Evolutionary conservation across 2,113 vertebrate species (phyloP), one percentile per base, ranked within the genome.

Genomic region (Xenopus laevis): DNA sequence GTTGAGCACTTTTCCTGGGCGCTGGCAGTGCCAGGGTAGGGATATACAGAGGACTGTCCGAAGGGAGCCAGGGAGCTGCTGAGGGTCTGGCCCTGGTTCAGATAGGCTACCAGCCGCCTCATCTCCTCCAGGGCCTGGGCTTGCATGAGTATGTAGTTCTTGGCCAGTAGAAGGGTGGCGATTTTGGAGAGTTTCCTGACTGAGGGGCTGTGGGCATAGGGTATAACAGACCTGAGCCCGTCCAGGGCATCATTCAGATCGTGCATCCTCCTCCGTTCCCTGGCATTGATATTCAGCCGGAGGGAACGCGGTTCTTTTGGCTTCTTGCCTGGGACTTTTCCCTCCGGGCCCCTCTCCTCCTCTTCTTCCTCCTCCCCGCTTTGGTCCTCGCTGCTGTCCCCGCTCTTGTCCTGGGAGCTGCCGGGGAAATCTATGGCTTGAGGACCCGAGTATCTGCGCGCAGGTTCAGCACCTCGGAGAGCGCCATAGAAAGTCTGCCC

Each of bases 61-160:
- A 27, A 27, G 59, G 95, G 94, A 71, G 93, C 87, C 83, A 96
- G 84, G 30, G 91, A 27, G 23, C 23, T 27, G 23, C 23, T 27
- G 23, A 27, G 89, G 78, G 93, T 27, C 23, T 27, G 95, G 84
- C 96, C 94, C 79, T 96, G 96, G 92, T 97, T 95, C 78, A 98
- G 92, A 79, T 93, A 98, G 13, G 94, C 94, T 85, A 97, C 95
- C 79, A 98, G 87, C 80, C 96, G 89, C 86, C 96, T 89, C 96
- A 99, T 97, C 90, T 98, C 96, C 87, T 98, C 96, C 86, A 99
- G 88, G 53, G 97, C 96, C 86, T 97, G 96, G 62, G 95, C 97
- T 90, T 99, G 97, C 97, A 98, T 98, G 66, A 99, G 95, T 88
- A 99, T 99, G 86, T 99, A 98, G 95, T 99, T 99, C 89, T 95